Evolutionary conservation across 2,888 invertebrate genomes (phyloP), one percentile per base, ranked within the genome.

Genomic region (Physocephala rufipes): DNA sequence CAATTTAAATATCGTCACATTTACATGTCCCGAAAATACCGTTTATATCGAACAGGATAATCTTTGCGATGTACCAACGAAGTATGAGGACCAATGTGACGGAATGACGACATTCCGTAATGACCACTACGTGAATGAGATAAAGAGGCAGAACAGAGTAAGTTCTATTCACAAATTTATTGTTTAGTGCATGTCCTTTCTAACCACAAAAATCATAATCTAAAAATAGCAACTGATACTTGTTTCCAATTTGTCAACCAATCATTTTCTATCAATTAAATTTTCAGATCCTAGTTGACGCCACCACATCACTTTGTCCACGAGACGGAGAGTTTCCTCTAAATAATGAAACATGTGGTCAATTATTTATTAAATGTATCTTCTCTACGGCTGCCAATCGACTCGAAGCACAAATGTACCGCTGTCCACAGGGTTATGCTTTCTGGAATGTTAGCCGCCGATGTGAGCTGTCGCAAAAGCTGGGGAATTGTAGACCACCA

Each of bases 391-490:
- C 87, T 74, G 81, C 86, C 1, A 88, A 87, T 61, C 88, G 86
- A 67, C 82, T 93, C 76, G 88, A 90, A 83, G 94, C 92, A 19
- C 90, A 90, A 78, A 87, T 95, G 16, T 91, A 91, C 82, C 91
- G 91, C 79, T 95, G 95, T 85, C 95, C 95, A 0, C 87, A 90
- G 78, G 91, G 91, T 58, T 93, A 90, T 78, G 88, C 91, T 4
- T 95, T 91, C 82, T 94, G 93, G 93, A 89, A 91, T 58, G 89
- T 92, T 3, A 94, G 93, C 78, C 90, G 91, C 84, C 88, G 91
- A 80, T 95, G 94, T 82, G 94, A 95, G 85, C 88, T 89, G 58
- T 86, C 87, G 0, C 86, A 87, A 59, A 89, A 89, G 80, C 85
- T 93, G 65, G 87, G 88, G 70, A 89, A 89, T 80, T 94, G 94